Evolutionary conservation across 2,888 invertebrate genomes (phyloP).

Genomic region (Melitaea athalia): DNA sequence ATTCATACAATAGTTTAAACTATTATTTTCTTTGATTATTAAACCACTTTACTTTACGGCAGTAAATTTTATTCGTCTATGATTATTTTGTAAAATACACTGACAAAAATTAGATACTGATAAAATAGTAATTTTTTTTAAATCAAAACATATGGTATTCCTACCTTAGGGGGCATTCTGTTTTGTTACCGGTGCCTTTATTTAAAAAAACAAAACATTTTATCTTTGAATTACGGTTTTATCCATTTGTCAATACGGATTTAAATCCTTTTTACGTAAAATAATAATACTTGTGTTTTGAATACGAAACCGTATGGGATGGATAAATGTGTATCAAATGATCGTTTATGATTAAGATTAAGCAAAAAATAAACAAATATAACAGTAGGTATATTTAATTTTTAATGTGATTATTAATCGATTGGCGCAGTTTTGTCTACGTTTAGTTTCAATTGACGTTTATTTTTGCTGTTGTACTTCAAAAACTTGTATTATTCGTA

Average conservation of each 20-base stretch:
- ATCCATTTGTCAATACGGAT: conserved; percentile 54
- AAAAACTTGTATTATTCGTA: no score
- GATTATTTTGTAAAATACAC: no score
- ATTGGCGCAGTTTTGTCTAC: no score
- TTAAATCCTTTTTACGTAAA: conserved; percentile 40
- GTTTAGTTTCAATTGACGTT: no score
- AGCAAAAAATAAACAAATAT: conserved; percentile 16
- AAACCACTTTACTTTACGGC: no score
- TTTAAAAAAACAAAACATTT: conserved; percentile 53
- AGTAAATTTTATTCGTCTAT: no score
- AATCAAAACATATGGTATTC: conserved; percentile 12
- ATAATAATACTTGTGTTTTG: conserved; percentile 40
- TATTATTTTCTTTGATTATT: no score
- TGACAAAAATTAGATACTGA: neutral
- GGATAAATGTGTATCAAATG: conserved; percentile 60
- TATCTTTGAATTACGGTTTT: conserved; percentile 48
- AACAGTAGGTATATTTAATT: neutral
- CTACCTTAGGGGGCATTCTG: conserved; percentile 55
- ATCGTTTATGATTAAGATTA: conserved; percentile 54
- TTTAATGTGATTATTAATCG: no score
- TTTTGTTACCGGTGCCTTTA: conserved; percentile 72
- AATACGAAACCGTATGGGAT: conserved; percentile 47
- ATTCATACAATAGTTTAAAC: neutral
- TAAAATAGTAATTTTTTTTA: no score
- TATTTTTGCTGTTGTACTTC: no score